Percentiles rank a stretch among this genome's conserved stretches.
Conservation (phyloP, 1,140 invertebrate genomes). For the Homalodisca vitripennis region DNA sequence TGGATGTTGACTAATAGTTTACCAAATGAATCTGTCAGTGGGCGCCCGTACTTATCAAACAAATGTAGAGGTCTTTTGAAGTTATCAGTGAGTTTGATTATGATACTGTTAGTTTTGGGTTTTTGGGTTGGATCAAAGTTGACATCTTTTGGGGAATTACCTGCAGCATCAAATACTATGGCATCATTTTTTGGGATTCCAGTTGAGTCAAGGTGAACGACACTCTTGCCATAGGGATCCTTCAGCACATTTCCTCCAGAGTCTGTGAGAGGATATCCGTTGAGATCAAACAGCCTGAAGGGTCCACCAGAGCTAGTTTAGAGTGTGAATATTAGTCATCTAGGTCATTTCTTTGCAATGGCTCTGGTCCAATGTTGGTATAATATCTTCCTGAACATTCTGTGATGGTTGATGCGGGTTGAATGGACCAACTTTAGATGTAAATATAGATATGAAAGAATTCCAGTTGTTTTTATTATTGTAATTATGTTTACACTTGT, state of each 20-base stretch:
- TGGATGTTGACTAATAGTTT: constrained; percentile 9
- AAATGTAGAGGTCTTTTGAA: constrained; percentile 5
- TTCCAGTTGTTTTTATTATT: not conserved
- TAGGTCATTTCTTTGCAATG: constrained; percentile 9
- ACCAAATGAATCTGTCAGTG: constrained; percentile 14
- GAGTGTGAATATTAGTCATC: no score
- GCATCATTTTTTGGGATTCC: constrained; percentile 1
- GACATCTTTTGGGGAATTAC: not conserved
- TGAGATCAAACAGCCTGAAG: constrained; percentile 23
- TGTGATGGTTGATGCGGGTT: not conserved
- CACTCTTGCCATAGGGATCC: constrained; percentile 16
- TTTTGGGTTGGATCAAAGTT: constrained; percentile 14
- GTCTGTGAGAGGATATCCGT: constrained; percentile 22
- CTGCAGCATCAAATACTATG: not conserved
- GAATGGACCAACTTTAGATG: constrained; percentile 3
- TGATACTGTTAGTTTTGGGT: constrained; percentile 6
- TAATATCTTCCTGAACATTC: not conserved
- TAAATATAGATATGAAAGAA: constrained; percentile 17
- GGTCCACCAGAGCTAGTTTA: constrained; percentile 2
- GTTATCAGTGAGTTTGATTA: constrained; percentile 13
- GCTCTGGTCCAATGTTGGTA: not conserved
- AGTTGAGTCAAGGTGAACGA: not conserved
- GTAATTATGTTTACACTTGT: not conserved
- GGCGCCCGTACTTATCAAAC: constrained; percentile 22
- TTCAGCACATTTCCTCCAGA: constrained; percentile 6